Evolutionary conservation across 2,113 vertebrate species (phyloP), one percentile per base, ranked within the genome.

Genomic region (Chrysemys picta): DNA sequence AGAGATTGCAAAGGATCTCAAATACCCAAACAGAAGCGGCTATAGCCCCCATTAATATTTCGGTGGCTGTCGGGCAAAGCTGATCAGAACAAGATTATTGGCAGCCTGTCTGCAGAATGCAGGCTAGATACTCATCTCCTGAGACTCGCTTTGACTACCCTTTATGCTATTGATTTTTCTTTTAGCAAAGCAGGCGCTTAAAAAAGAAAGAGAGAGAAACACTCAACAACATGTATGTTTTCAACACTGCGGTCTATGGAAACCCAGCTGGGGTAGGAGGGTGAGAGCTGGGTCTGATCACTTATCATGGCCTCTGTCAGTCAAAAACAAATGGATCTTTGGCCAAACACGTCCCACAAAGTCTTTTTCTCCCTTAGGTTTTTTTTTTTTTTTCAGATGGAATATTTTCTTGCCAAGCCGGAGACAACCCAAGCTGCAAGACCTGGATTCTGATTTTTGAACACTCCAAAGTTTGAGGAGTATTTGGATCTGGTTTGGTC

Each of bases 211-310:
- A 76, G 25, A 84, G 1, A 31, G 59, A 90, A 3, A 0, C 19
- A 17, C 7, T n/a, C 35, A 50, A 14, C 13, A 16, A 35, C 52
- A 35, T 1, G 62, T n/a, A 38, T 81, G n/a, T 19, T 53, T 25
- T 13, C 12, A 0, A 31, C 7, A 82, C 65, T 24, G 57, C 3
- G 50, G 3, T 8, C 16, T 1, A 31, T 72, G 53, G 82, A 35
- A 9, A 47, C 76, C 0, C 4, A 52, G 53, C 14, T 0, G 1
- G 42, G 24, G 9, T 38, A 72, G n/a, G 9, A 17, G n/a, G 16
- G 84, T 19, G 29, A 49, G 21, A 21, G 4, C 0, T 8, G 0
- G 2, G 31, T 0, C 42, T 80, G 79, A 3, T 10, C 2, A 0
- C 82, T 11, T 52, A 5, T 31, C 0, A 0, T 31, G 69, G 52